These are phyloP conservation scores for Rhinopomastus cyanomelas DNA, from an alignment of 2,113 vertebrate species.

Conservation along the genomic window DNA sequence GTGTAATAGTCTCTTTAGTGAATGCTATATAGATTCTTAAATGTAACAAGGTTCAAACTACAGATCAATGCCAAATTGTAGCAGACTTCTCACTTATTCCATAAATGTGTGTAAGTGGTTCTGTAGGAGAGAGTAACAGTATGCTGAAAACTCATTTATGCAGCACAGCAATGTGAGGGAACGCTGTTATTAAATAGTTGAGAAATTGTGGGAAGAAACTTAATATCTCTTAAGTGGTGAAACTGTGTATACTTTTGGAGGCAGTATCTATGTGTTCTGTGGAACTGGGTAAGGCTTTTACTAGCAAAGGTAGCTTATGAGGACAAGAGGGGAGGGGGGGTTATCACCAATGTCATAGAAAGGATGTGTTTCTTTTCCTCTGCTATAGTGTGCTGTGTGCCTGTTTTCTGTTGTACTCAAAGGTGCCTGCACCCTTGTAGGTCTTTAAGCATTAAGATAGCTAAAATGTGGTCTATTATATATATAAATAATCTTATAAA, in stretches of 20 bases:
- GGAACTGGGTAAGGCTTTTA: not conserved
- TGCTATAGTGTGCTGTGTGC: not conserved
- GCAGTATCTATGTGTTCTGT: rapidly evolving
- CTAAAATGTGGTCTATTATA: not conserved
- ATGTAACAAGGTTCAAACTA: not conserved
- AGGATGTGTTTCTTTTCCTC: not conserved
- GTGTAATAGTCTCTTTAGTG: not conserved
- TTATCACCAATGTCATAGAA: not conserved
- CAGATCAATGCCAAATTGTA: not conserved
- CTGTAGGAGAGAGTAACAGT: not conserved
- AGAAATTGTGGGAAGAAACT: not conserved
- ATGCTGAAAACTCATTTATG: not conserved
- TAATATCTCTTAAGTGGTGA: not conserved
- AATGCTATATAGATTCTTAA: not conserved
- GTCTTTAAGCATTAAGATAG: not conserved
- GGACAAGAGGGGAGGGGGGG: rapidly evolving
- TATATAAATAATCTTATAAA: not conserved
- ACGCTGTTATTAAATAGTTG: not conserved
- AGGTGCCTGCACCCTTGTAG: not conserved
- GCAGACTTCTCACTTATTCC: not conserved
- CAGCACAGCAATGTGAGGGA: not conserved
- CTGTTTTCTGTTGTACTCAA: not conserved
- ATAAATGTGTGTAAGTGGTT: not conserved
- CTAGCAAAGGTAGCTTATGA: not conserved
- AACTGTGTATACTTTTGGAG: not conserved